A percentile compares a stretch with the other conserved stretches of the same genome.
These are phyloP conservation scores for Patella caerulea DNA, from an alignment of 2,888 invertebrate genomes.

Conservation along the genomic window DNA sequence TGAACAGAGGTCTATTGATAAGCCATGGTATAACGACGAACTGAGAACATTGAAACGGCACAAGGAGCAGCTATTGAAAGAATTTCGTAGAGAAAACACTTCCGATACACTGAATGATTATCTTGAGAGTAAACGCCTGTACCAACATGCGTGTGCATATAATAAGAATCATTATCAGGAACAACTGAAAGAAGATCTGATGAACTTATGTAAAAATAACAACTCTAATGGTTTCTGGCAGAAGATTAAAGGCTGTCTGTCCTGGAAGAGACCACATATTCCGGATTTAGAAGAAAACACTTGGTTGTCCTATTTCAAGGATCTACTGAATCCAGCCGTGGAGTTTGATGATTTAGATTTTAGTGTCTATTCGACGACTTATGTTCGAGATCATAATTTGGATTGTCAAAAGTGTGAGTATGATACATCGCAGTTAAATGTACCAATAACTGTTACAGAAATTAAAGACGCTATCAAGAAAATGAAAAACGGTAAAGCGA, in stretches of 20 bases:
- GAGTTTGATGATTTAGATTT: not conserved
- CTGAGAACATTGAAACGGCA: not conserved
- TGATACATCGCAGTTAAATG: no score
- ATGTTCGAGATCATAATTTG: not conserved
- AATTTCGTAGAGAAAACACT: not conserved
- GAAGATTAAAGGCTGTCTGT: not conserved
- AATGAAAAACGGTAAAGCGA: not conserved
- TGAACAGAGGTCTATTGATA: no score
- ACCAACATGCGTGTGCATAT: not conserved
- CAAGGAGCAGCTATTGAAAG: not conserved
- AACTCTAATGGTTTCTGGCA: not conserved
- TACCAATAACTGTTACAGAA: not conserved
- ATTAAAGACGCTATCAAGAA: constrained; percentile 2
- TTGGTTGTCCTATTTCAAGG: not conserved
- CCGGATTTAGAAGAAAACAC: no score
- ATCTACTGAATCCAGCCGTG: not conserved
- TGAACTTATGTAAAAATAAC: not conserved
- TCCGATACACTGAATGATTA: not conserved
- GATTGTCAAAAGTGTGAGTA: no score
- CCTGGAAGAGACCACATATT: no score
- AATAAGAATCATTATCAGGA: not conserved
- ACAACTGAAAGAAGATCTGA: not conserved
- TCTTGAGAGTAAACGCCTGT: not conserved
- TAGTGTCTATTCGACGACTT: not conserved
- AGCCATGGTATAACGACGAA: not conserved